Evolutionary conservation across 1,140 invertebrate genomes (phyloP), one percentile per base, ranked within the genome.

Genomic region (Rhagoletis pomonella): DNA sequence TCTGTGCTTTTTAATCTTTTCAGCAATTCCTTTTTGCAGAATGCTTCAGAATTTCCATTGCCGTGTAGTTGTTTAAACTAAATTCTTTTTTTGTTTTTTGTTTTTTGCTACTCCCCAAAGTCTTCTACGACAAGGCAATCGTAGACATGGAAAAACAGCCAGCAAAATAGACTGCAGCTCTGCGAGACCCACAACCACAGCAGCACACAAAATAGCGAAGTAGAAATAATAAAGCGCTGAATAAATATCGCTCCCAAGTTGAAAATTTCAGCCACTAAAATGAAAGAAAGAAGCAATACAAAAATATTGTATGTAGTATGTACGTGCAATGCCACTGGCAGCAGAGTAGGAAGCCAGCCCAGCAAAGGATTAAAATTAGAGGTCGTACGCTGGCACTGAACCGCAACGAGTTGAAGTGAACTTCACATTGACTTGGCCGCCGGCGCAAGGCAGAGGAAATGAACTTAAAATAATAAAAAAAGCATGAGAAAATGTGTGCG

Each of bases 221-320:
- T 29, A 55, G 44, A 81, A 81, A 55, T 55, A 81, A 50, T 81
- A 81, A 81, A 81, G 47, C 73, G 44, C 73, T 81, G 73, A 81
- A 81, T 81, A 81, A 81, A 81, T 81, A 81, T 81, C 47, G 73
- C 73, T 81, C 73, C 73, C 73, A 29, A 50, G 73, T 81, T 55
- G 73, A 81, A 55, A 73, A 47, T 44, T 73, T 44, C 42, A 73
- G 44, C 47, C 50, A 81, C 47, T 7, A 55, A 81, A 47, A 55
- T 50, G 29, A 29, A 81, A 55, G 29, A 67, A 67, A 81, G 47
- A 81, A 81, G 29, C 29, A 29, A 67, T n/a, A 42, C 19, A 9
- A 67, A 67, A 67, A 29, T 29, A 19, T 39, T 4, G 42, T 1
- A 55, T 6, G 9, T 10, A 55, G 10, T 39, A 29, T 29, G 29